Evolutionary conservation across 2,113 vertebrate species (phyloP), one percentile per base, ranked within the genome.

Genomic region (Sciurus niger): DNA sequence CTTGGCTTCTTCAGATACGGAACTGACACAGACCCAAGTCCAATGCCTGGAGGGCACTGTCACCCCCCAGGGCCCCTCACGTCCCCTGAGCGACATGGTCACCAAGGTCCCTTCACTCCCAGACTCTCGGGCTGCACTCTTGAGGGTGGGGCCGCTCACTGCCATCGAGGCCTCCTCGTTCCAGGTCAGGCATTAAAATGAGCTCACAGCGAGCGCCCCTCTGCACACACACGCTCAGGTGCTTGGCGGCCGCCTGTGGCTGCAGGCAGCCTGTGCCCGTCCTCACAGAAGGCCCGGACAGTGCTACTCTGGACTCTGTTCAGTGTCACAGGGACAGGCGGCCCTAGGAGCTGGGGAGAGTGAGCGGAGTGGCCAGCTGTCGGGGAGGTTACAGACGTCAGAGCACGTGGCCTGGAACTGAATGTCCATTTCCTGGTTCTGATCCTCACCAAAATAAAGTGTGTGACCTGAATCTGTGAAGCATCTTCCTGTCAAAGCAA

Each of bases 41-140:
- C 13, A 9, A 8, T 37, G 90, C 51, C 20, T 0, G 24, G 32
- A 34, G 63, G 40, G 25, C 37, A 4, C 25, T 4, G 3, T 53
- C 51, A 0, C 40, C 60, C 43, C 73, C 32, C 1, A 0, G 72
- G 53, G 16, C 72, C 82, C 84, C 58, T 40, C 24, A 17, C 46
- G 18, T 30, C 53, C 67, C 53, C n/a, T 78, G 18, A 73, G 10
- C 6, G 4, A 0, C 4, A 0, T 0, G 13, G 76, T 13, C 83
- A 8, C 63, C 1, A 5, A 84, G 73, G 7, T 24, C 7, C 40
- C 48, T 34, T 37, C 3, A 1, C 32, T 40, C 60, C 83, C 8
- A 1, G 65, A 2, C 18, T 43, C 67, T 24, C 0, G 17, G 28
- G 37, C 32, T 2, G 4, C 24, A 1, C 40, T 0, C 58, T 8